A percentile compares a stretch with the other conserved stretches of the same genome.
These are phyloP conservation scores for Metopia argyrocephala DNA, from an alignment of 2,888 invertebrate genomes.

Conservation along the genomic window DNA sequence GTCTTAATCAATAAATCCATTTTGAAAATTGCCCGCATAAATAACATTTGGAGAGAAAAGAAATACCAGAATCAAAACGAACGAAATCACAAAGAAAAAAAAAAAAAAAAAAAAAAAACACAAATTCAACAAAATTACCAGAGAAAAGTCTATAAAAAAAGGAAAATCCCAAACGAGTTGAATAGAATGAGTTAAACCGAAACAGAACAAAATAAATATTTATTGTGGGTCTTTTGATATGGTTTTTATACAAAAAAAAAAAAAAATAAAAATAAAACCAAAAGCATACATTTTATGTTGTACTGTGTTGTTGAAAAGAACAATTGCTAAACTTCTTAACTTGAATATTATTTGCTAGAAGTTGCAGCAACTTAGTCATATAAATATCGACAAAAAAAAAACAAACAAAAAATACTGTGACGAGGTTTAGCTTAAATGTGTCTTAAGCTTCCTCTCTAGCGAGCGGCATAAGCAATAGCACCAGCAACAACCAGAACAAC, in stretches of 20 bases:
- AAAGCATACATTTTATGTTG: slow-evolving; percentile 35
- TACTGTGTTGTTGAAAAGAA: slow-evolving; percentile 43
- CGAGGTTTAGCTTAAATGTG: slow-evolving; percentile 58
- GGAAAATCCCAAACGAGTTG: slow-evolving; percentile 40
- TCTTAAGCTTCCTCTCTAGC: slow-evolving; percentile 69
- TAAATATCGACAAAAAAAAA: slow-evolving; percentile 22
- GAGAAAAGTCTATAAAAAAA: slow-evolving; percentile 8
- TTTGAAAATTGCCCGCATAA: slow-evolving; percentile 66
- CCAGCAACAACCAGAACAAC: slow-evolving; percentile 58
- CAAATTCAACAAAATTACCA: slow-evolving; percentile 3
- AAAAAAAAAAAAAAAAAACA: background rate
- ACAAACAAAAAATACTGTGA: too few species aligned
- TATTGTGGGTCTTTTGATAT: slow-evolving; percentile 56
- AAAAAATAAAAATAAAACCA: background rate
- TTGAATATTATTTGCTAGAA: slow-evolving; percentile 52
- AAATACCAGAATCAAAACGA: background rate
- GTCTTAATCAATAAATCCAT: slow-evolving; percentile 67
- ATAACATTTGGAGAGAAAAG: slow-evolving; percentile 62
- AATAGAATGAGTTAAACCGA: background rate
- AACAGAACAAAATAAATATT: slow-evolving; percentile 50
- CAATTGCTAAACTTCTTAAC: slow-evolving; percentile 60
- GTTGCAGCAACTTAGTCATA: slow-evolving; percentile 63
- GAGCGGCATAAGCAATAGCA: too few species aligned
- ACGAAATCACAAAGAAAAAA: background rate
- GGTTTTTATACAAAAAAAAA: slow-evolving; percentile 28